These are phyloP conservation scores for Rostratula benghalensis DNA, from an alignment of 2,113 vertebrate genomes.

Conservation along the genomic window DNA sequence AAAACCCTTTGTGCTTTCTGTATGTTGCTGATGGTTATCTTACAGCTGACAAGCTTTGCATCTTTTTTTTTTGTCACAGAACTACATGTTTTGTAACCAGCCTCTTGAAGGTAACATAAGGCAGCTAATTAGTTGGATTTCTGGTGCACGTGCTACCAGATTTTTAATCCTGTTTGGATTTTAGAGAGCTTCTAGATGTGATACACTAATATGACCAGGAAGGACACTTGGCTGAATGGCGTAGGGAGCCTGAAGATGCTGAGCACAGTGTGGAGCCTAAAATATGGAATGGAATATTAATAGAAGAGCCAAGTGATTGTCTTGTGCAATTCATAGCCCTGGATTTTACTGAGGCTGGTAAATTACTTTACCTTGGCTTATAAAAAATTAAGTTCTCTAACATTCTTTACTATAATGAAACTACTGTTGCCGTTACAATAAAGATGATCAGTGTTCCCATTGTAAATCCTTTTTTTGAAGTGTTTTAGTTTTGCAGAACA, in stretches of 20 bases:
- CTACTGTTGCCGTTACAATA: conserved; percentile 51
- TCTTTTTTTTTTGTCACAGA: background rate
- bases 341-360: conserved; percentile 48
- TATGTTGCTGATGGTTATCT: background rate
- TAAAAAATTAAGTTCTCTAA: conserved; percentile 39
- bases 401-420: conserved; percentile 53
- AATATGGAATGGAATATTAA: background rate
- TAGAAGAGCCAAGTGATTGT: background rate
- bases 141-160: conserved; percentile 2
- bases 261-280: conserved; percentile 50
- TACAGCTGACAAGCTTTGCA: conserved; percentile 24
- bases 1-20: conserved; percentile 46
- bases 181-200: background rate
- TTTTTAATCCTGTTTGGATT: background rate
- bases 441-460: conserved; percentile 65
- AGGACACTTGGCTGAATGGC: background rate
- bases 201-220: conserved; percentile 2
- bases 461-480: conserved; percentile 47
- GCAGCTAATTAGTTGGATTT: conserved; percentile 53
- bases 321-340: conserved; percentile 22
- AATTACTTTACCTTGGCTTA: conserved; percentile 45
- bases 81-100: conserved; percentile 8
- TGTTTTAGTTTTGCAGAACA: conserved; percentile 36
- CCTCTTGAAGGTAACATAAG: conserved; percentile 50
- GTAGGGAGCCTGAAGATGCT: conserved; percentile 34